Conservation (phyloP, 2,113 vertebrate species). For the Vulpes ferrilata region DNA sequence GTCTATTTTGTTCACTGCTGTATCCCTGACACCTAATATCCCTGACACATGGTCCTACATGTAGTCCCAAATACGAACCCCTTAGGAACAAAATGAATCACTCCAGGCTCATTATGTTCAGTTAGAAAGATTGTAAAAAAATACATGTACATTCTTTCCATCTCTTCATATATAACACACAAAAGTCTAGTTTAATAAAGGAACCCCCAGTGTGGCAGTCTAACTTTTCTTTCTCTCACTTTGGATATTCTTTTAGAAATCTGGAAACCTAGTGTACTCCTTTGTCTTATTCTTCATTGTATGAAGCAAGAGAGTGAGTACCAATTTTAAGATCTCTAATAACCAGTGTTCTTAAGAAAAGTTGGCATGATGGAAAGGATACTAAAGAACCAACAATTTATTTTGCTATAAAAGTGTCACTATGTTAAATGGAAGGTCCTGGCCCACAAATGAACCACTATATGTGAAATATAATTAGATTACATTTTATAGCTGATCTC, state of each 20-base stretch:
- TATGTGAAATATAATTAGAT: constrained; percentile 47
- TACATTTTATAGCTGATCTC: constrained; percentile 22
- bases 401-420: constrained; percentile 29
- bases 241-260: background rate
- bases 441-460: background rate
- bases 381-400: background rate
- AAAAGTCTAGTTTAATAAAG: background rate
- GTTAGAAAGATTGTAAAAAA: background rate
- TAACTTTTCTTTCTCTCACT: background rate
- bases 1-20: background rate
- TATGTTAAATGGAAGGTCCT: constrained; percentile 17
- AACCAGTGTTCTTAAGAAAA: background rate
- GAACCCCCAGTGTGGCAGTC: background rate
- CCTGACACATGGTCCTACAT: too few species aligned
- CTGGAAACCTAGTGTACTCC: background rate
- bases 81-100: background rate
- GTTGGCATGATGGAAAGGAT: background rate
- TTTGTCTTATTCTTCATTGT: background rate
- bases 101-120: background rate
- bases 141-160: background rate
- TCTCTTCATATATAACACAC: background rate
- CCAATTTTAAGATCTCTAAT: background rate
- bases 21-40: background rate
- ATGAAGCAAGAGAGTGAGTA: background rate
- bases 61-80: background rate